A percentile compares a stretch with the other conserved stretches of the same genome.
Evolutionary conservation across 1,140 invertebrate genomes (phyloP).

Genomic region (Brachionus paranguensis): DNA sequence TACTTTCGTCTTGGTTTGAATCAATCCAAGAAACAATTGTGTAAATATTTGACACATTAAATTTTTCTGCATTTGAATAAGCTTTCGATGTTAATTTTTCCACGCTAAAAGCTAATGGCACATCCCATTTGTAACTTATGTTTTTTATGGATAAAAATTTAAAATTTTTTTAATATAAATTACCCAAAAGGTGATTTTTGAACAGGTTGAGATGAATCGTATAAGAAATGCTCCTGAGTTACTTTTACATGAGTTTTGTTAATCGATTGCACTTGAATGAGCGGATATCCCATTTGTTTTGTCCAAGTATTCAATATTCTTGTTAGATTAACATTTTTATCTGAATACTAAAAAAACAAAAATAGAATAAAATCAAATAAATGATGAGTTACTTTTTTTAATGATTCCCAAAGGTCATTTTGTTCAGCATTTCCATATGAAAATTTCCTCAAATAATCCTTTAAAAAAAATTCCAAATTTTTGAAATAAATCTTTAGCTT

Average conservation of each 20-base stretch:
- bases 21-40: not conserved
- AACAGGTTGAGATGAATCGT: slow-evolving; percentile 43
- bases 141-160: slow-evolving; percentile 27
- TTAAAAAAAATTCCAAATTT: not conserved
- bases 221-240: slow-evolving; percentile 50
- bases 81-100: slow-evolving; percentile 51
- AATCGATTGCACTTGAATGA: slow-evolving; percentile 45
- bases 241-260: slow-evolving; percentile 54
- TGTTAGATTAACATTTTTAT: slow-evolving; percentile 41
- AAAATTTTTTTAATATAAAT: not conserved
- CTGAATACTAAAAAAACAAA: slow-evolving; percentile 39
- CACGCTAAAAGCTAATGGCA: slow-evolving; percentile 72
- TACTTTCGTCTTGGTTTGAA: not conserved
- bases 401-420: slow-evolving; percentile 55
- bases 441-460: slow-evolving; percentile 46
- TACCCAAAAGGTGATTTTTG: slow-evolving; percentile 14
- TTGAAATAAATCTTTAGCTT: not conserved
- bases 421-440: slow-evolving; percentile 50
- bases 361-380: slow-evolving; percentile 49
- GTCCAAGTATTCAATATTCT: slow-evolving; percentile 56
- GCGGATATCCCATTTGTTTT: slow-evolving; percentile 51
- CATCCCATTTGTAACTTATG: slow-evolving; percentile 64
- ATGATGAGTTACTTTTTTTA: slow-evolving; percentile 50
- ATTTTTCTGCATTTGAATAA: not conserved
- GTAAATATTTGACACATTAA: slow-evolving; percentile 17